Conservation (phyloP, 2,113 vertebrate genomes). For the Calypte anna region DNA sequence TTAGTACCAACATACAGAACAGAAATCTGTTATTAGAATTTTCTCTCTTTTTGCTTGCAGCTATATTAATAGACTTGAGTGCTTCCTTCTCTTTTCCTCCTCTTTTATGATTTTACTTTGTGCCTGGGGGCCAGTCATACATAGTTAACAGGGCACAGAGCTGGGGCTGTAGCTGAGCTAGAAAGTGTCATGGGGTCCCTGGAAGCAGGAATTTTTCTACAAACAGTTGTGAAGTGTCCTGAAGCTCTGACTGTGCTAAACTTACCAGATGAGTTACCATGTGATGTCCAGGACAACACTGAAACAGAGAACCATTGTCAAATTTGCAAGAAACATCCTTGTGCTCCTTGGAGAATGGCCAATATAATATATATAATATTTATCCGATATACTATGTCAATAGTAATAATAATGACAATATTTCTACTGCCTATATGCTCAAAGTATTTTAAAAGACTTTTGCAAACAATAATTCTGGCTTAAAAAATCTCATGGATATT, state of each 20-base stretch:
- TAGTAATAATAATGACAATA: not conserved
- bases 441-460: not conserved
- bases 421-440: not conserved
- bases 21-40: not conserved
- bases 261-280: not conserved
- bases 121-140: not conserved
- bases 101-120: not conserved
- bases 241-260: not conserved
- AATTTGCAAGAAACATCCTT: not conserved
- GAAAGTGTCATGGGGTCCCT: not conserved
- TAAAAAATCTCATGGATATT: not conserved
- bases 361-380: not conserved
- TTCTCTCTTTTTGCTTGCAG: not conserved
- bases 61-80: not conserved
- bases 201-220: not conserved
- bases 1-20: not conserved
- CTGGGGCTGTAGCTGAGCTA: not conserved
- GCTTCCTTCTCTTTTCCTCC: not conserved
- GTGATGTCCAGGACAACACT: not conserved
- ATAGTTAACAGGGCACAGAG: not conserved
- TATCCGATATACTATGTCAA: not conserved
- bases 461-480: not conserved
- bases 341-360: not conserved
- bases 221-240: not conserved
- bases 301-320: not conserved